Conservation (phyloP, 2,888 invertebrate genomes). For the Silvanus unidentatus region DNA sequence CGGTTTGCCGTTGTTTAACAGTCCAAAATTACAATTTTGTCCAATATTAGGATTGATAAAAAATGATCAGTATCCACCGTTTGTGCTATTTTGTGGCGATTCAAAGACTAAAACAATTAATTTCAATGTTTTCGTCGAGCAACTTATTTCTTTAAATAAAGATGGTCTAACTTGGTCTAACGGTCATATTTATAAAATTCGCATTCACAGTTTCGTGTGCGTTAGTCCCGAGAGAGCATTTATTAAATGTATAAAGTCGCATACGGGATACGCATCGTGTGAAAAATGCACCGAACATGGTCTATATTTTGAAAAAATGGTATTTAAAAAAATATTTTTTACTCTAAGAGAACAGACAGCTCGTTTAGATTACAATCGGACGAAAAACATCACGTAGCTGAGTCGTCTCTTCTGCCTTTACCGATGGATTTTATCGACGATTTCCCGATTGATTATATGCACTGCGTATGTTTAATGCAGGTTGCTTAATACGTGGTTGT, state of each 20-base stretch:
- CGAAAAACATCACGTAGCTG: slow-evolving; percentile 10
- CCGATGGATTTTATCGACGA: slow-evolving; percentile 8
- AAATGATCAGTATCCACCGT: slow-evolving; percentile 10
- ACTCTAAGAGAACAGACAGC: slow-evolving; percentile 11
- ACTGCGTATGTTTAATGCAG: slow-evolving; percentile 18
- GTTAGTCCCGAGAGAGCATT: slow-evolving; percentile 21
- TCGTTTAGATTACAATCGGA: slow-evolving; percentile 14
- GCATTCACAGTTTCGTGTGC: slow-evolving; percentile 18
- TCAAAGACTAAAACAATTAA: slow-evolving; percentile 16
- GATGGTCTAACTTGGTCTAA: slow-evolving; percentile 13
- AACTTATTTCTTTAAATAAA: slow-evolving; percentile 13
- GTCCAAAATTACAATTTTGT: slow-evolving; percentile 12
- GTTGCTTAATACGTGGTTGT: slow-evolving; percentile 15
- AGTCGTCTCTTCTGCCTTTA: slow-evolving; percentile 7
- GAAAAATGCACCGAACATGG: slow-evolving; percentile 18
- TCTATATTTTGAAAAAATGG: slow-evolving; percentile 6
- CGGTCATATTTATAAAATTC: slow-evolving; percentile 8
- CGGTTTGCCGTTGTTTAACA: slow-evolving; percentile 13
- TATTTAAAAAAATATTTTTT: slow-evolving; percentile 3
- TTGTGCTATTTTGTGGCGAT: slow-evolving; percentile 8
- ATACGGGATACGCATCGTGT: slow-evolving; percentile 19
- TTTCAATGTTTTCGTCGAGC: slow-evolving; percentile 19
- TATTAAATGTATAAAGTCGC: slow-evolving; percentile 18
- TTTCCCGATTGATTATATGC: slow-evolving; percentile 23
- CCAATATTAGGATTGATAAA: slow-evolving; percentile 13